phyloP scores from a whole-genome alignment of 30 jellyfish, hydroid and myxozoan genomes.

The Aurelia sp. region DNA sequence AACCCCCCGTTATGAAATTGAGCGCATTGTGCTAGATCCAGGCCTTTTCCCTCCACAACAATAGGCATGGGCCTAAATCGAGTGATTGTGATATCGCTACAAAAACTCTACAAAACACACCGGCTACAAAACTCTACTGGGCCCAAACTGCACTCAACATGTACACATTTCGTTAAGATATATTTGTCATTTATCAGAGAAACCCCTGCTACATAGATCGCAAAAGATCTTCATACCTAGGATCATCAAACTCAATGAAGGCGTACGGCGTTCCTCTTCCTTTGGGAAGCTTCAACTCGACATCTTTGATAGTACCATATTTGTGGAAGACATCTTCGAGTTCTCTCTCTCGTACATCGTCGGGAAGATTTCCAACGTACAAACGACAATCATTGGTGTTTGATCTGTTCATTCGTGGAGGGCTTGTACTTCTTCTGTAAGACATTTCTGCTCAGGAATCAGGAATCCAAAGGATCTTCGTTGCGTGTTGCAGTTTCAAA shows the following conservation, averaged over 20 bases:
- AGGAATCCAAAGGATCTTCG: not conserved
- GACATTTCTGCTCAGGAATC: constrained; percentile 11
- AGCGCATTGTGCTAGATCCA: too few species aligned
- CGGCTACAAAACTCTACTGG: too few species aligned
- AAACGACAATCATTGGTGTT: constrained; percentile 83
- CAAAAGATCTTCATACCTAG: constrained; percentile 60
- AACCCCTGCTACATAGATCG: not conserved
- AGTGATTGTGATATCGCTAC: too few species aligned
- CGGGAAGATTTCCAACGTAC: constrained; percentile 97
- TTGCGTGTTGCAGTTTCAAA: not conserved
- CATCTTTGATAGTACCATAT: constrained; percentile 85
- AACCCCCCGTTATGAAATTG: too few species aligned
- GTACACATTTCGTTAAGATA: too few species aligned
- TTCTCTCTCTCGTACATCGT: constrained; percentile 85
- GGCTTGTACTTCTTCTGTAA: constrained; percentile 34
- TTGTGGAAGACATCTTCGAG: constrained; percentile 91
- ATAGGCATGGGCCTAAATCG: too few species aligned
- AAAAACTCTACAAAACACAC: too few species aligned
- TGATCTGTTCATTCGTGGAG: constrained; percentile 78
- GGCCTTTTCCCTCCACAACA: too few species aligned
- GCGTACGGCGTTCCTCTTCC: constrained; percentile 95
- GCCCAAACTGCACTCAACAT: too few species aligned
- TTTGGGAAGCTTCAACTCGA: constrained; percentile 76
- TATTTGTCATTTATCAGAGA: too few species aligned
- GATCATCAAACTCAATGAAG: constrained; percentile 92